Evolutionary conservation across 2,888 invertebrate species (phyloP), one percentile per base, ranked within the genome.

Genomic region (Neoitamus cyanurus): DNA sequence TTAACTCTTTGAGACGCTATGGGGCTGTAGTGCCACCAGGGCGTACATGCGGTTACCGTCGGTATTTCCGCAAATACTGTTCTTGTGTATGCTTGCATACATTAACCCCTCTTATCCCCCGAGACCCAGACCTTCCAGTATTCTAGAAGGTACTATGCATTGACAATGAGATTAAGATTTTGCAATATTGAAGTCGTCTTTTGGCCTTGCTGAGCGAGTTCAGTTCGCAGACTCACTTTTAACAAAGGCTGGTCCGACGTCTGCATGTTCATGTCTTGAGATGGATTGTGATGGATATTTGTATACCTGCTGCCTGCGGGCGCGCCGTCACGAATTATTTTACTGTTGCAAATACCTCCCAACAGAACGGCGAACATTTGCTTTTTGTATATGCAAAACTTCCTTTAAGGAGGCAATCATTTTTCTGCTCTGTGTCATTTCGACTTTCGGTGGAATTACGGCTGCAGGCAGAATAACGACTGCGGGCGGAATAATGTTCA

Each of bases 231-330:
- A 31, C 31, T 25, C 48, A 48, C 48, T 48, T 48, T 48, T 48
- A 70, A 70, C 70, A 70, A 70, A 70, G 70, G 7, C 70, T n/a
- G n/a, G n/a, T n/a, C n/a, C n/a, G n/a, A n/a, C n/a, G n/a, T n/a
- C n/a, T n/a, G n/a, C n/a, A n/a, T n/a, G n/a, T n/a, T n/a, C 11
- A 15, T 30, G n/a, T 25, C 70, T 31, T 11, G 30, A 34, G 70
- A 20, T 70, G 70, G n/a, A 70, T 70, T 70, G 70, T 31, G 77
- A 78, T 48, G 78, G 48, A 78, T 31, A 78, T 78, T 77, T 78
- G n/a, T n/a, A n/a, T 42, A 31, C 58, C 58, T 28, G 20, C 13
- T 48, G 78, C 78, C 78, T 48, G 7, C 30, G 78, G 78, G 31
- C 30, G 28, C 25, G 31, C 30, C 46, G 31, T 77, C 77, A 15